These are phyloP conservation scores for Stichopus horrens DNA, from an alignment of 53 echinoderm and acorn worm genomes.

Conservation along the genomic window DNA sequence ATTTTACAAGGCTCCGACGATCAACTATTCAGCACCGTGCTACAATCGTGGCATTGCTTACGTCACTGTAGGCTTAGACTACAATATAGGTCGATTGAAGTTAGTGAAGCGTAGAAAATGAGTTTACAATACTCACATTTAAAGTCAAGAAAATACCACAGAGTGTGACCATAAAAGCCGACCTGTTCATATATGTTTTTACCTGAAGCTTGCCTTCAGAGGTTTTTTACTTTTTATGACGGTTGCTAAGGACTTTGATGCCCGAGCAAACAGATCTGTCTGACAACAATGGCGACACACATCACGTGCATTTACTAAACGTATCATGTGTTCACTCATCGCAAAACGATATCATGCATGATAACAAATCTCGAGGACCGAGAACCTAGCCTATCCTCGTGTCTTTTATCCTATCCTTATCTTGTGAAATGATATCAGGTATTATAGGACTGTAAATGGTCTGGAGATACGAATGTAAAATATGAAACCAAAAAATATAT, in stretches of 20 bases:
- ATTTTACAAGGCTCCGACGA: neutral
- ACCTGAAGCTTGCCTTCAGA: neutral
- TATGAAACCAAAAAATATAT: no score
- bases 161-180: slow-evolving; percentile 10
- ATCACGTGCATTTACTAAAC: no score
- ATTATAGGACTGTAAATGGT: no score
- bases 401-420: no score
- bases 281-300: no score
- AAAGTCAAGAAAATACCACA: slow-evolving; percentile 21
- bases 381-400: no score
- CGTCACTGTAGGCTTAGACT: neutral
- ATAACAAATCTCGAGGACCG: no score
- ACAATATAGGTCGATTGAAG: neutral
- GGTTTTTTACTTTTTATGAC: slow-evolving; percentile 8
- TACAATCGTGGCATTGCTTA: neutral
- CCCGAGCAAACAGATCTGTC: neutral
- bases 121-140: neutral
- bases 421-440: no score
- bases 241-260: slow-evolving; percentile 9
- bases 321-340: no score
- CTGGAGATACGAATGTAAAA: no score
- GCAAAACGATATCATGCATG: no score
- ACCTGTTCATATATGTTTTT: neutral
- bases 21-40: neutral
- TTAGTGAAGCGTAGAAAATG: neutral